These are phyloP conservation scores for Gyps fulvus DNA, from an alignment of 2,113 vertebrate species.

Conservation along the genomic window DNA sequence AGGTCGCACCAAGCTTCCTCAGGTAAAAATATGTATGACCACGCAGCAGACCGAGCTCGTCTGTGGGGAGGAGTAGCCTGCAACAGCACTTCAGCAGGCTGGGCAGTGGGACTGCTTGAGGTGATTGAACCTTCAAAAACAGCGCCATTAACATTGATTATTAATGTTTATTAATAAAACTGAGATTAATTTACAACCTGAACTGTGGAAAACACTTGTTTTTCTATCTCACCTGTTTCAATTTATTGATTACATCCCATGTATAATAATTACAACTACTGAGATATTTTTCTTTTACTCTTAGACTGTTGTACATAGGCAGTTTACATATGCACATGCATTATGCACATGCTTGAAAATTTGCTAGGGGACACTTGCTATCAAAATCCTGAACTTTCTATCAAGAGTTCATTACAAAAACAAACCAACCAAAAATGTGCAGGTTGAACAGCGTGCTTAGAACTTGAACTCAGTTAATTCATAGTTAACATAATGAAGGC, in stretches of 20 bases:
- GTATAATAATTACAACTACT: neutral
- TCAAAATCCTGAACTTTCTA: neutral
- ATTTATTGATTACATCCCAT: neutral
- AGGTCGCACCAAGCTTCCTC: conserved; percentile 99
- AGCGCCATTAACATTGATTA: neutral
- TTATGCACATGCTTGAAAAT: neutral
- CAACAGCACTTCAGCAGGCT: conserved; percentile 94
- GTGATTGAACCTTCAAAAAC: conserved; percentile 88
- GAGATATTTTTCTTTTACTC: neutral
- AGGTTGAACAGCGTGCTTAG: neutral
- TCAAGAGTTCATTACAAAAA: neutral
- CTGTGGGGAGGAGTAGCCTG: conserved; percentile 96
- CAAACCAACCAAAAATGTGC: neutral
- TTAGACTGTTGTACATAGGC: neutral
- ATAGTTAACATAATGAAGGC: neutral
- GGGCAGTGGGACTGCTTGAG: conserved; percentile 97
- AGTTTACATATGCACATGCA: neutral
- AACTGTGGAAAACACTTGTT: neutral
- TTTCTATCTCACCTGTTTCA: neutral
- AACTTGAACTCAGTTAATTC: neutral
- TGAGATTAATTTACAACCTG: neutral
- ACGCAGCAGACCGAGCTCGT: conserved; percentile 92
- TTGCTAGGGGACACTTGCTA: neutral
- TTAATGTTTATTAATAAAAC: neutral
- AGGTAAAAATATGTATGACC: conserved; percentile 97